Base-by-base conservation (phyloP, 2,888 invertebrate species). In the Heteromurus nitidus region DNA sequence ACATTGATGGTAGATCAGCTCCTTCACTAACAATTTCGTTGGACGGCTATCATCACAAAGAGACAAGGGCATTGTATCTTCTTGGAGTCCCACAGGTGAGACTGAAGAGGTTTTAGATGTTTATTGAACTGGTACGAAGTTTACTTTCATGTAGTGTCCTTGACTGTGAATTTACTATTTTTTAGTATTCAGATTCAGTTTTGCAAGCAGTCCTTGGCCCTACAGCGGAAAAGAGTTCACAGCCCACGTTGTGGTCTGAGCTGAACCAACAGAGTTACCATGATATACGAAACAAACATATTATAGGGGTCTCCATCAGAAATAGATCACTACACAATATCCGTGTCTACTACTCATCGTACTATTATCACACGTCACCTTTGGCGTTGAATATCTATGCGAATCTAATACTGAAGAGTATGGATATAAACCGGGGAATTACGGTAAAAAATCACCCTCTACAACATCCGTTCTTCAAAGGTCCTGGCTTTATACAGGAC, bases 381-480 rank as follows among this genome's bases (percentile, higher is more conserved):
- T 24, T 87, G 11, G 65, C 85, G 2, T 9, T 85, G 3, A 86
- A 82, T 44, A 20, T 85, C 3, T 74, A 65, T 16, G 72, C 85
- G 0, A 87, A 86, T 55, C 65, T 82, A 1, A n/a, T 87, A 1
- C 28, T 86, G 0, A 82, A 77, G 42, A 69, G 62, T 16, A 16
- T 80, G 28, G 36, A 62, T 5, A 50, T 50, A 5, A 31, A 2
- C 0, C 44, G 70, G n/a, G 36, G 55, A 2, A 84, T 87, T n/a
- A 58, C 64, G 44, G 68, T 80, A 0, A 80, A 64, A 0, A 86
- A 84, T 73, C 85, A 86, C 67, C 86, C 87, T 3, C 55, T 87
- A 3, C 58, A 20, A 22, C 24, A 69, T 31, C 76, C 76, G 13
- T 77, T 50, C 20, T 77, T 60, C 22, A 3, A 20, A 3, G 69